Percentiles rank a stretch among this genome's conserved stretches.
phyloP scores from a whole-genome alignment of 2,888 invertebrate genomes.

The Limnephilus rhombicus region DNA sequence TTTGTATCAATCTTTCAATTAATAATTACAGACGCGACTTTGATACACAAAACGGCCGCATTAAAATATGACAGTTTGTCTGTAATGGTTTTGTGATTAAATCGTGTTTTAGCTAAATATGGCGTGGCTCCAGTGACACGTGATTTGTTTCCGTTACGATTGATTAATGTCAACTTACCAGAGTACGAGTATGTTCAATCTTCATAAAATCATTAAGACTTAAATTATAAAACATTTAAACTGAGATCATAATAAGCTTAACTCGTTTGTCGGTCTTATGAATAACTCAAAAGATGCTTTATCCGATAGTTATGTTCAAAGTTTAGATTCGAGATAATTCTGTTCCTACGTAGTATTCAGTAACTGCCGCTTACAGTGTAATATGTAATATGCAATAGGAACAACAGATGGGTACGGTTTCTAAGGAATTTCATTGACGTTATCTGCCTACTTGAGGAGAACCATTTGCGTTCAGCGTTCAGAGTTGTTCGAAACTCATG shows the following conservation, averaged over 20 bases:
- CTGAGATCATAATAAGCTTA: background rate
- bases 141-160: conserved; percentile 35
- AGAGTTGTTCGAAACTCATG: background rate
- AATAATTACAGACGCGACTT: conserved; percentile 61
- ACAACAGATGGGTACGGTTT: background rate
- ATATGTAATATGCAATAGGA: background rate
- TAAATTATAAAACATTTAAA: conserved; percentile 1
- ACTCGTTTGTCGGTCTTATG: conserved; percentile 1
- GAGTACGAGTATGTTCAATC: background rate
- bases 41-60: conserved; percentile 63
- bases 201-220: conserved; percentile 8
- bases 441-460: background rate
- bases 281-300: background rate
- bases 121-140: conserved; percentile 8
- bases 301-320: background rate
- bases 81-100: conserved; percentile 62
- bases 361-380: background rate
- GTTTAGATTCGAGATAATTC: background rate
- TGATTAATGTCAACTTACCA: conserved; percentile 15
- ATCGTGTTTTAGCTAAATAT: conserved; percentile 58
- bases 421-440: background rate
- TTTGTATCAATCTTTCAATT: conserved; percentile 63
- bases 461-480: background rate
- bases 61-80: conserved; percentile 63
- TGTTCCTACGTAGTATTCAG: background rate